Conservation (phyloP, 1,140 invertebrate genomes). For the Philotrypesis tridentata region DNA sequence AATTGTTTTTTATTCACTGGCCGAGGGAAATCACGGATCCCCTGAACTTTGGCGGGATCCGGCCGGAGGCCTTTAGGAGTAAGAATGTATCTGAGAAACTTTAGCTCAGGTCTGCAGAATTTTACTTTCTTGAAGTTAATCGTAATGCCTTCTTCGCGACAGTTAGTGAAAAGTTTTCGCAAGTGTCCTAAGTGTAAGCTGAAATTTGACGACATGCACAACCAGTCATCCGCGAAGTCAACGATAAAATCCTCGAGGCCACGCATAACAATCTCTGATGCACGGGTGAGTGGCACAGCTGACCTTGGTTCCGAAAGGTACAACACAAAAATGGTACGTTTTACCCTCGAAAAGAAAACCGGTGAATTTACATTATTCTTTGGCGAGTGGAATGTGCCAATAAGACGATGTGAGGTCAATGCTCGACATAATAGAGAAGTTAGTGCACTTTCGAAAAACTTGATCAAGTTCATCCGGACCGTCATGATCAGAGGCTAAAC, state of each 20-base stretch:
- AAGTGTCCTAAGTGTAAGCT: constrained; percentile 24
- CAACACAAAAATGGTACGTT: too few relatives aligned
- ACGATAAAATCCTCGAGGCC: not conserved
- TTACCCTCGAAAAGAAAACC: too few relatives aligned
- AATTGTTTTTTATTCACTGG: constrained; percentile 38
- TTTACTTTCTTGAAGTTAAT: too few relatives aligned
- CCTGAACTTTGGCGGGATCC: constrained; percentile 32
- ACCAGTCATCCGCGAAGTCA: constrained; percentile 21
- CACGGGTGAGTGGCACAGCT: constrained; percentile 18
- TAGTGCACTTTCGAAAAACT: too few relatives aligned
- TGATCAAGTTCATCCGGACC: too few relatives aligned
- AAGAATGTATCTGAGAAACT: constrained; percentile 36
- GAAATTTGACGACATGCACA: constrained; percentile 3
- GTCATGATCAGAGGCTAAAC: too few relatives aligned
- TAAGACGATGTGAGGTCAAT: too few relatives aligned
- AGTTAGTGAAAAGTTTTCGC: constrained; percentile 6
- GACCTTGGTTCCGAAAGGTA: constrained; percentile 27
- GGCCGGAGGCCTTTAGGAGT: constrained; percentile 22
- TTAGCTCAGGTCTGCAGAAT: constrained; percentile 1
- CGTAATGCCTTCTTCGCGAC: constrained; percentile 13
- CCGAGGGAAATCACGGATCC: constrained; percentile 29
- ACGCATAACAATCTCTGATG: not conserved
- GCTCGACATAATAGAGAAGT: too few relatives aligned
- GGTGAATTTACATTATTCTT: too few relatives aligned
- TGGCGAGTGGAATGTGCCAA: too few relatives aligned